Evolutionary conservation across 1,140 invertebrate genomes (phyloP), one percentile per base, ranked within the genome.

Genomic region (Latrodectus geometricus): DNA sequence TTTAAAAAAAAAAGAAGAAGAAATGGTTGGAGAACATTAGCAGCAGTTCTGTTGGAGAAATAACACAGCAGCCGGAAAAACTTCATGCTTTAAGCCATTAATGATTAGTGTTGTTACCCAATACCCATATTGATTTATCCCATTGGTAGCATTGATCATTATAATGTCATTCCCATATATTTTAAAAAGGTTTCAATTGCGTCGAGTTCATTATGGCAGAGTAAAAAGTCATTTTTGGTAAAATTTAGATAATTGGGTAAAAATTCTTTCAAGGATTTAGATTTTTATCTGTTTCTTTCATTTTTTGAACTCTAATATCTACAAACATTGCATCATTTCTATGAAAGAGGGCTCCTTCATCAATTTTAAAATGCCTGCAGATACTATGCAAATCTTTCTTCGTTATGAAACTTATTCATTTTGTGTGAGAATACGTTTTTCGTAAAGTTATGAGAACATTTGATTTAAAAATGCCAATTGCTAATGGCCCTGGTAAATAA

Each of bases 111-210:
- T 74, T 23, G 72, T 84, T 20, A 84, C 15, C 9, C 61, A 48
- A 17, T 72, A 84, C 4, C 69, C 72, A 21, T 84, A 74, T 15
- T 66, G 66, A 65, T 84, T 84, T 0, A 56, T 84, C 23, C 70
- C 81, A 75, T 84, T 69, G 35, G 81, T 84, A 8, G 81, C 74
- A 66, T 84, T 50, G n/a, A n/a, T n/a, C 68, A 73, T 70, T 12
- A 83, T 83, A 17, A 69, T 69, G 66, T 69, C 54, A 20, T 74
- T 69, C 23, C 81, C 81, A 35, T 35, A 23, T n/a, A n/a, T 15
- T 17, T 48, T 81, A 21, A 4, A 81, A 35, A 15, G 50, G 8
- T n/a, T 70, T 69, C 4, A 66, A 50, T 23, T 81, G 79, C 4
- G 54, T 66, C 9, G 9, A 11, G 17, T n/a, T 70, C 21, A 48